Evolutionary conservation across 2,888 invertebrate genomes (phyloP).

Genomic region (Ecliptopera silaceata): DNA sequence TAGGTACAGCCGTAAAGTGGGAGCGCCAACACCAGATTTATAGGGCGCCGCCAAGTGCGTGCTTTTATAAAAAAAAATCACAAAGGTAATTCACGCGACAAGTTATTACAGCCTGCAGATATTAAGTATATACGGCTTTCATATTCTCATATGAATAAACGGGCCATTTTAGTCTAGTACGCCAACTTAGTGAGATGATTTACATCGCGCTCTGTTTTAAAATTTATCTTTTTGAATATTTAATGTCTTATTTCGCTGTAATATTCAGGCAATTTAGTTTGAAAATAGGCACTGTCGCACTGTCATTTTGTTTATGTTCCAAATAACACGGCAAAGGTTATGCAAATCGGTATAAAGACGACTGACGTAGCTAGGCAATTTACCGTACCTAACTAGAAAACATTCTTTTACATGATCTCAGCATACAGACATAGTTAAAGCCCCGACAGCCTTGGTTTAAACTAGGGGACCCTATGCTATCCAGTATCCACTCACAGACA

Average conservation of each 20-base stretch:
- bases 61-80: constrained; percentile 78
- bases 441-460: background rate
- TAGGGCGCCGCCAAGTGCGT: constrained; percentile 76
- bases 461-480: constrained; percentile 5
- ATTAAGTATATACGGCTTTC: constrained; percentile 64
- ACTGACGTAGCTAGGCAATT: too few species aligned
- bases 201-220: constrained; percentile 41
- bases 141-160: constrained; percentile 68
- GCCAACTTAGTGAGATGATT: constrained; percentile 51
- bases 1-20: constrained; percentile 70
- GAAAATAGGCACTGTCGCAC: background rate
- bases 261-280: constrained; percentile 14
- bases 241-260: constrained; percentile 21
- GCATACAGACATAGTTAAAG: background rate
- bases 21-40: constrained; percentile 75
- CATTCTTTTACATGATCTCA: too few species aligned
- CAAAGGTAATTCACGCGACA: constrained; percentile 78
- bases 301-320: background rate
- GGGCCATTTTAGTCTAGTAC: constrained; percentile 61
- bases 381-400: too few species aligned
- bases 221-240: constrained; percentile 37
- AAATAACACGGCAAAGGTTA: too few species aligned
- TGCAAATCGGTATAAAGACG: too few species aligned
- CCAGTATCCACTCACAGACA: background rate
- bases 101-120: constrained; percentile 73